phyloP scores from a whole-genome alignment of 1,140 invertebrate species.

The Oppia nitens region DNA sequence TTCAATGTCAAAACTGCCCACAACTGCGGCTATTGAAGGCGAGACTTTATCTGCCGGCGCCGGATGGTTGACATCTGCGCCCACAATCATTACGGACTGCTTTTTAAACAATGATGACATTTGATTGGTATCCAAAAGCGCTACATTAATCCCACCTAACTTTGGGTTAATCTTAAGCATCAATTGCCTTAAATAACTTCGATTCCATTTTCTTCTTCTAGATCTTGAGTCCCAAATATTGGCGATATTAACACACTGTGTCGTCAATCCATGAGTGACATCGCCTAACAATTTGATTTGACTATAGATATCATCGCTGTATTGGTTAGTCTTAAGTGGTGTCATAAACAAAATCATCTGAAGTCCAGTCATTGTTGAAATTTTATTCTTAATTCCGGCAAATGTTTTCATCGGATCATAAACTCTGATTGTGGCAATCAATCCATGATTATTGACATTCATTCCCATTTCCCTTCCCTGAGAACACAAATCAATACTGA shows the following conservation, averaged over 20 bases:
- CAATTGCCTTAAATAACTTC: slow-evolving; percentile 46
- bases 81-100: slow-evolving; percentile 10
- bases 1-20: slow-evolving; percentile 10
- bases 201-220: slow-evolving; percentile 22
- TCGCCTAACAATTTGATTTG: slow-evolving; percentile 56
- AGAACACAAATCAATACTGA: background rate
- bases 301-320: slow-evolving; percentile 21
- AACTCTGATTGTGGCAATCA: background rate
- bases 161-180: slow-evolving; percentile 73
- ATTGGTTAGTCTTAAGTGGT: background rate
- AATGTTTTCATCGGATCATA: background rate
- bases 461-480: background rate
- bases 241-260: slow-evolving; percentile 53
- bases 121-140: slow-evolving; percentile 33
- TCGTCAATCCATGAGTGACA: slow-evolving; percentile 49
- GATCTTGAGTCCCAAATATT: slow-evolving; percentile 29
- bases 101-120: slow-evolving; percentile 21
- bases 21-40: slow-evolving; percentile 7
- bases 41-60: background rate
- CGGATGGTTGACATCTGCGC: slow-evolving; percentile 18
- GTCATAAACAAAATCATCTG: background rate
- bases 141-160: slow-evolving; percentile 59
- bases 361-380: background rate
- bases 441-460: background rate
- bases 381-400: background rate